phyloP scores from a whole-genome alignment of 35 echinoderm and acorn worm species.

The Apostichopus parvimensis region DNA sequence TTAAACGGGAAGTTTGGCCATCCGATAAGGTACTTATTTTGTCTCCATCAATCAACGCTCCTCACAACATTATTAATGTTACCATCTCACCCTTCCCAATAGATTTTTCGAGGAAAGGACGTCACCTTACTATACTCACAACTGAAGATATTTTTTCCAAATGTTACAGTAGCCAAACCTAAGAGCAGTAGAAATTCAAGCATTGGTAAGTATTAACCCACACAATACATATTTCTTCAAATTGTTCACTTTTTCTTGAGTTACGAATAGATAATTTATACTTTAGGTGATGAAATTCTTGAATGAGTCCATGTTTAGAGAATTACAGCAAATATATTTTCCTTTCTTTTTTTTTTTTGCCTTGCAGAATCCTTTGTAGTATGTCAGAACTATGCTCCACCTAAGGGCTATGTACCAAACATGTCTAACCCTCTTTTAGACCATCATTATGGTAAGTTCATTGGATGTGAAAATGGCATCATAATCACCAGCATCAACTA shows the following conservation, averaged over 20 bases:
- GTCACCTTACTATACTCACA: slow-evolving; percentile 95
- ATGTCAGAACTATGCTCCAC: slow-evolving; percentile 91
- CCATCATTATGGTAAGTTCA: slow-evolving; percentile 95
- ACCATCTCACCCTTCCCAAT: neutral
- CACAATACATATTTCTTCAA: neutral
- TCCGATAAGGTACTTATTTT: too few relatives aligned
- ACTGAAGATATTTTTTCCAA: slow-evolving; percentile 97
- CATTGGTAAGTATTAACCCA: slow-evolving; percentile 65
- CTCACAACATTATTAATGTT: too few relatives aligned
- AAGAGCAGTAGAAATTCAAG: slow-evolving; percentile 98
- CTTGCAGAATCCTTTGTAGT: slow-evolving; percentile 97
- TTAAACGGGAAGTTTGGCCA: too few relatives aligned
- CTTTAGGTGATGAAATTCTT: too few relatives aligned
- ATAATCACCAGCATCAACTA: too few relatives aligned
- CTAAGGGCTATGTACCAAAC: slow-evolving; percentile 88
- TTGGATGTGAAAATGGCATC: neutral
- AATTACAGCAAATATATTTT: neutral
- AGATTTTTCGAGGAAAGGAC: slow-evolving; percentile 99
- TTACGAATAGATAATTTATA: too few relatives aligned
- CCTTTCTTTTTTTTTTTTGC: neutral
- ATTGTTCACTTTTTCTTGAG: too few relatives aligned
- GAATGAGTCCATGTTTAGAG: too few relatives aligned
- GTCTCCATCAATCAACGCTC: too few relatives aligned
- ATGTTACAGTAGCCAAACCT: slow-evolving; percentile 91
- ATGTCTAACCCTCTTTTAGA: slow-evolving; percentile 98